A percentile compares a stretch with the other conserved stretches of the same genome.
phyloP scores from a whole-genome alignment of 2,797 vertebrate genomes.

The Luscinia megarhynchos region DNA sequence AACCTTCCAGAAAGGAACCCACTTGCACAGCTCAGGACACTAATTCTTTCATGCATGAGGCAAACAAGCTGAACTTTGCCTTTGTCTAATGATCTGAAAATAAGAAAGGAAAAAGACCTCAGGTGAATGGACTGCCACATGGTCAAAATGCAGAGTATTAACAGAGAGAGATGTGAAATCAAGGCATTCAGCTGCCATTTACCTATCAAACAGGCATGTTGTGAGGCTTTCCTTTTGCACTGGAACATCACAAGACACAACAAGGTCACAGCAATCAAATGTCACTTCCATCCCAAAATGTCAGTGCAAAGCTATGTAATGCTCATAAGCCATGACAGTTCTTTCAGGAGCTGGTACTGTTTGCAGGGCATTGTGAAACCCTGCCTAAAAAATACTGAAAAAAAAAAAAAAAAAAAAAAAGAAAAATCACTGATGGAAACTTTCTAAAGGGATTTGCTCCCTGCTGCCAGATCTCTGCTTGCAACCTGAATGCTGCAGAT shows the following conservation, averaged over 20 bases:
- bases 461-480: background rate
- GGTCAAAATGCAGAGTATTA: background rate
- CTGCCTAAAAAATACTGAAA: background rate
- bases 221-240: background rate
- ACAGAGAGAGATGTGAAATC: constrained; percentile 4
- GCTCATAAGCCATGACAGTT: constrained; percentile 9
- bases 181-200: constrained; percentile 22
- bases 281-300: constrained; percentile 39
- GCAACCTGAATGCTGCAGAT: background rate
- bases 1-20: background rate
- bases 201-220: background rate
- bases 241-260: constrained; percentile 26
- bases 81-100: background rate
- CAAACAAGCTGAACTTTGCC: background rate
- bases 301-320: background rate
- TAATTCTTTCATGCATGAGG: background rate
- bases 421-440: background rate
- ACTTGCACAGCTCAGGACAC: background rate
- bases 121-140: background rate
- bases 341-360: background rate
- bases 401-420: background rate
- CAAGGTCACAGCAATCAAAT: constrained; percentile 54
- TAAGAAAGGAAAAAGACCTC: background rate
- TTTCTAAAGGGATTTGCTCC: background rate
- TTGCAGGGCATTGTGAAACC: background rate